phyloP scores from a whole-genome alignment of 1,140 invertebrate genomes.

The Caenorhabditis remanei region DNA sequence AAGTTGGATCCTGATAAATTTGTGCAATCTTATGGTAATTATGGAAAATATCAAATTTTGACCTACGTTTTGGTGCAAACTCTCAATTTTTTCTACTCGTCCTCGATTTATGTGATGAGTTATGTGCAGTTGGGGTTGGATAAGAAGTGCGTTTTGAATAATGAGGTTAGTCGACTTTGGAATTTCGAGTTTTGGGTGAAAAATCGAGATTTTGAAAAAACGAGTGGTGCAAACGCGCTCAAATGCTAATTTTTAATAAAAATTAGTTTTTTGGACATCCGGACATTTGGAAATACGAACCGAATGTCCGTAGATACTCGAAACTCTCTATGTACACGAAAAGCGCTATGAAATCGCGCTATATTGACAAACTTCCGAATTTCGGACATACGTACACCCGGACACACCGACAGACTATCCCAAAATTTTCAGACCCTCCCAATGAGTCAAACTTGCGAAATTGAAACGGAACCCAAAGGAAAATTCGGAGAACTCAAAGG shows the following conservation, averaged over 20 bases:
- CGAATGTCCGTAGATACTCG: no score
- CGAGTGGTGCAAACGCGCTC: no score
- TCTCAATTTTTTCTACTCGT: slow-evolving; percentile 50
- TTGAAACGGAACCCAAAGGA: neutral
- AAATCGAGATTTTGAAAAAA: no score
- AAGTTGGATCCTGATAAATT: slow-evolving; percentile 27
- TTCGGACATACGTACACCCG: no score
- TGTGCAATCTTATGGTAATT: slow-evolving; percentile 11
- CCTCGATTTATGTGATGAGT: slow-evolving; percentile 43
- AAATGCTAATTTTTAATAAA: no score
- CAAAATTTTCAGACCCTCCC: neutral
- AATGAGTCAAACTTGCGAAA: slow-evolving; percentile 18
- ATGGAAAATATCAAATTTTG: slow-evolving; percentile 47
- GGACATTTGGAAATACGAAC: no score
- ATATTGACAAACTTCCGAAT: no score
- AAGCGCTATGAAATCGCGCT: no score
- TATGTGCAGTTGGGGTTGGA: slow-evolving; percentile 14
- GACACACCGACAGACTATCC: no score
- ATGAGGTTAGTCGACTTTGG: neutral
- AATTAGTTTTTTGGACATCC: no score
- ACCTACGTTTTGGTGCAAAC: slow-evolving; percentile 31
- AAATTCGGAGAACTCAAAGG: neutral
- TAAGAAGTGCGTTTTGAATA: neutral
- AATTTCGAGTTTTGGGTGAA: no score
- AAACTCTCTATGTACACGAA: no score